These are phyloP conservation scores for Luffia ferchaultella DNA, from an alignment of 2,888 invertebrate species.

Conservation along the genomic window DNA sequence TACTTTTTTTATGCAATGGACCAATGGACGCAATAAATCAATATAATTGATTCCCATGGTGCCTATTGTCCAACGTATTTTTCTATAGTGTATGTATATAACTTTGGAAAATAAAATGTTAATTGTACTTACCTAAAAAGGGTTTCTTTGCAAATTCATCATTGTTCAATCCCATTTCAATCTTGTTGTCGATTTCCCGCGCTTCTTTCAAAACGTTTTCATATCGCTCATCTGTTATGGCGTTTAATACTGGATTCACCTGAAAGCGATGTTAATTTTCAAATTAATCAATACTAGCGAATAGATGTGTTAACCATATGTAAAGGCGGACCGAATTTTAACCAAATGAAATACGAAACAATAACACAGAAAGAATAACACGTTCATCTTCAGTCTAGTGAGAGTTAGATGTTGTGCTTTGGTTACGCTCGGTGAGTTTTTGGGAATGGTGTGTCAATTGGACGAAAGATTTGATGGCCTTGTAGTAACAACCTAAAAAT, in stretches of 20 bases:
- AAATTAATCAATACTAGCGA: neutral
- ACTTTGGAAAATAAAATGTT: neutral
- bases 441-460: too few species aligned
- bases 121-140: constrained; percentile 69
- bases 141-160: constrained; percentile 75
- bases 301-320: neutral
- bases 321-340: neutral
- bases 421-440: too few species aligned
- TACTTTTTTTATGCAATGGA: neutral
- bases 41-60: neutral
- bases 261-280: constrained; percentile 15
- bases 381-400: too few species aligned
- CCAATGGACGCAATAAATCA: too few species aligned
- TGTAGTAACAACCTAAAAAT: too few species aligned
- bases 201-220: constrained; percentile 82
- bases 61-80: neutral
- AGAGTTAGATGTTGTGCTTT: too few species aligned
- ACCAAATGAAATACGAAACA: too few species aligned
- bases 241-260: constrained; percentile 80
- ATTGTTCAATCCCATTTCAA: constrained; percentile 67
- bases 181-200: constrained; percentile 71
- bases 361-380: too few species aligned
- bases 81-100: neutral
- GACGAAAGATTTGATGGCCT: too few species aligned
- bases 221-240: constrained; percentile 84